A percentile compares a stretch with the other conserved stretches of the same genome.
phyloP scores from a whole-genome alignment of 2,888 invertebrate genomes.

The Protonemura montana region DNA sequence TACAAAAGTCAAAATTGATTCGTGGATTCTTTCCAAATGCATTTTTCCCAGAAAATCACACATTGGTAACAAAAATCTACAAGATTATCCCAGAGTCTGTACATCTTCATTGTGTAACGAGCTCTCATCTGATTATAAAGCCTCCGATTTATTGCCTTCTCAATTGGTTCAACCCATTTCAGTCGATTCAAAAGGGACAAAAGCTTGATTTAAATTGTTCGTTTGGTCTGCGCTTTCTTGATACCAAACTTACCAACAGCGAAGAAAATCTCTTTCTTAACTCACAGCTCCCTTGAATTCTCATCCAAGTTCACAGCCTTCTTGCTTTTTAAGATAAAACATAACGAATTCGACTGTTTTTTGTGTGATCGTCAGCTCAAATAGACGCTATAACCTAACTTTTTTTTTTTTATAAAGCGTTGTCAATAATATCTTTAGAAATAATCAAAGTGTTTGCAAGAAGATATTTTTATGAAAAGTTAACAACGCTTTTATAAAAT shows the following conservation, averaged over 20 bases:
- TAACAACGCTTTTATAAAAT: background rate
- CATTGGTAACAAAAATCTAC: background rate
- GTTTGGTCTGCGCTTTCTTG: background rate
- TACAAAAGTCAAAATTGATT: background rate
- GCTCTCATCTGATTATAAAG: background rate
- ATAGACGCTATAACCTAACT: too few species aligned
- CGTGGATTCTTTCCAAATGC: background rate
- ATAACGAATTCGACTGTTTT: background rate
- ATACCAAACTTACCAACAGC: background rate
- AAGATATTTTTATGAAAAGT: background rate
- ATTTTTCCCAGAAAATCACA: background rate
- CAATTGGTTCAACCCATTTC: background rate
- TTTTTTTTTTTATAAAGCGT: background rate
- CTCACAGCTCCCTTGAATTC: background rate
- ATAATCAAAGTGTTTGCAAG: background rate
- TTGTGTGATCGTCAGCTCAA: background rate
- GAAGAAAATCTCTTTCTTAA: background rate
- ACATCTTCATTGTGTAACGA: background rate
- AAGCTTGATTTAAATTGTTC: background rate
- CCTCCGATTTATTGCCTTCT: background rate
- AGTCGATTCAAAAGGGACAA: background rate
- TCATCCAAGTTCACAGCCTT: background rate
- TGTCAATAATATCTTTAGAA: background rate
- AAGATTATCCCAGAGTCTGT: background rate
- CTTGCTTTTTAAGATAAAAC: background rate